Conservation (phyloP, 2,113 vertebrate genomes). For the Suncus etruscus region DNA sequence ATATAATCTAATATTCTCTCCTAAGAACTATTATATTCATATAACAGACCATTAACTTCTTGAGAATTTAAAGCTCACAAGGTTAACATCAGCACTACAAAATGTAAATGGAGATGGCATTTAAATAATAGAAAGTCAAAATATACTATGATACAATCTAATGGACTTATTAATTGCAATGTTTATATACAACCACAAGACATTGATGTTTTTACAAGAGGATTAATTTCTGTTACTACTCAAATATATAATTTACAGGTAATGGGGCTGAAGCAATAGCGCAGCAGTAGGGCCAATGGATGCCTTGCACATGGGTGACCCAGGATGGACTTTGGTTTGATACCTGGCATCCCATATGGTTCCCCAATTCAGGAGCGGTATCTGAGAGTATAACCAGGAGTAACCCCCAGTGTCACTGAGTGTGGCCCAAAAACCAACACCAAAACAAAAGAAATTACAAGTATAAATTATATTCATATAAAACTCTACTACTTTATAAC, state of each 20-base stretch:
- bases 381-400: too few species aligned
- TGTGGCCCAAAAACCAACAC: too few species aligned
- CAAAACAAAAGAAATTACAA: too few species aligned
- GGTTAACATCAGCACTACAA: slow-evolving; percentile 79
- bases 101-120: slow-evolving; percentile 69
- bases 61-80: slow-evolving; percentile 80
- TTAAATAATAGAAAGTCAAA: slow-evolving; percentile 75
- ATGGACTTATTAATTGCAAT: slow-evolving; percentile 50
- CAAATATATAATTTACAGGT: slow-evolving; percentile 22
- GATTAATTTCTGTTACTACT: slow-evolving; percentile 49
- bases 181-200: slow-evolving; percentile 25
- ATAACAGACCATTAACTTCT: slow-evolving; percentile 86
- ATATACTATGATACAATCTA: slow-evolving; percentile 51
- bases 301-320: too few species aligned
- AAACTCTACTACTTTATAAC: too few species aligned
- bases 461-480: too few species aligned
- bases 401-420: too few species aligned
- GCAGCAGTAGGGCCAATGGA: too few species aligned
- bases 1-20: slow-evolving; percentile 86
- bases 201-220: slow-evolving; percentile 16
- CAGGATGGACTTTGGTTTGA: too few species aligned
- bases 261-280: too few species aligned
- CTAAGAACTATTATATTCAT: slow-evolving; percentile 81
- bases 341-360: too few species aligned
- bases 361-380: too few species aligned